Conservation (phyloP, 2,888 invertebrate species). For the Ophonus ardosiacus region DNA sequence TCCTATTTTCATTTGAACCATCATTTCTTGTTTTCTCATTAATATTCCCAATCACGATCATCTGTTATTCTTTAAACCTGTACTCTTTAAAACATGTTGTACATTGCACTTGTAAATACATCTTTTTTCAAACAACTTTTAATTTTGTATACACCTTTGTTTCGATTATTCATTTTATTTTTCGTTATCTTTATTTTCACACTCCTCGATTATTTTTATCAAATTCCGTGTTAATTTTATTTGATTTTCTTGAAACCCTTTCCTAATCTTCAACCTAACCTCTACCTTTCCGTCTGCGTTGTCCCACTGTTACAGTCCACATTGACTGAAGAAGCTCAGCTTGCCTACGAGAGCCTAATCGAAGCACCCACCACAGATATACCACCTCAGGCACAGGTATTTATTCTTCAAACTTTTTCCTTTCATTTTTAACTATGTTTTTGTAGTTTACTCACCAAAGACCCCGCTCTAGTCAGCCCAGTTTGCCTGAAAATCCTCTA, state of each 20-base stretch:
- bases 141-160: constrained; percentile 64
- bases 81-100: constrained; percentile 72
- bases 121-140: constrained; percentile 57
- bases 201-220: constrained; percentile 67
- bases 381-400: constrained; percentile 71
- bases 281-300: constrained; percentile 65
- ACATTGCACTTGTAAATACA: constrained; percentile 66
- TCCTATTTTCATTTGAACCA: constrained; percentile 58
- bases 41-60: constrained; percentile 45
- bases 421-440: neutral
- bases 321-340: constrained; percentile 92
- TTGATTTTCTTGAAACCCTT: constrained; percentile 70
- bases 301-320: constrained; percentile 81
- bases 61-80: constrained; percentile 71
- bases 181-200: constrained; percentile 68
- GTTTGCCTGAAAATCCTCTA: constrained; percentile 79
- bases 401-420: constrained; percentile 38
- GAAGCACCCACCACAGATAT: constrained; percentile 78
- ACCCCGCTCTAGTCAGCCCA: constrained; percentile 59
- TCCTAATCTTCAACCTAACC: constrained; percentile 70
- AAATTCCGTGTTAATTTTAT: constrained; percentile 67
- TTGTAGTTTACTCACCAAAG: constrained; percentile 58
- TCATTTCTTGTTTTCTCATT: constrained; percentile 57
- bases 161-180: constrained; percentile 66
- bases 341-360: constrained; percentile 95